Percentiles rank a stretch among this genome's conserved stretches.
phyloP scores from a whole-genome alignment of 2,888 invertebrate species.

The Cyaniris semiargus region DNA sequence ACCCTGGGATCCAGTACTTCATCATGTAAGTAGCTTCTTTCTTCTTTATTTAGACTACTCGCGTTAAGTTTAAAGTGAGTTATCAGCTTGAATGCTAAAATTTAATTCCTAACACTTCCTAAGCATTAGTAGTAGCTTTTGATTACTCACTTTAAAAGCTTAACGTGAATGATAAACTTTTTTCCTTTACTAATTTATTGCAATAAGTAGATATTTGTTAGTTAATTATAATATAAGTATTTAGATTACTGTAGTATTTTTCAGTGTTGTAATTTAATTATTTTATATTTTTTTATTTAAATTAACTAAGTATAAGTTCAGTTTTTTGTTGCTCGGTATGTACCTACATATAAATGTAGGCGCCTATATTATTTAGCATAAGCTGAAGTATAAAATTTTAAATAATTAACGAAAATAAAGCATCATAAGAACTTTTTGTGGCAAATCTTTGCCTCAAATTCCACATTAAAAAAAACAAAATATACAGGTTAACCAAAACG shows the following conservation, averaged over 20 bases:
- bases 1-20: slow-evolving; percentile 36
- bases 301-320: too few species aligned
- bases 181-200: not conserved
- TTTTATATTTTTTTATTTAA: too few species aligned
- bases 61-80: not conserved
- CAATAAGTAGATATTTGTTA: not conserved
- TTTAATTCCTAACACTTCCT: too few species aligned
- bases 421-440: not conserved
- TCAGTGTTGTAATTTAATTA: not conserved
- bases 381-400: too few species aligned
- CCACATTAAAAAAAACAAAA: not conserved
- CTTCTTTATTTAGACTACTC: slow-evolving; percentile 24
- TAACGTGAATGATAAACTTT: not conserved
- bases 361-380: too few species aligned
- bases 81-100: not conserved
- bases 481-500: not conserved
- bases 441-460: not conserved
- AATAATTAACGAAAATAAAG: too few species aligned
- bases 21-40: slow-evolving; percentile 41
- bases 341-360: too few species aligned
- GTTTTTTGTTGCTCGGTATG: too few species aligned
- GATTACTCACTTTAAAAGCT: not conserved
- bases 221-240: not conserved
- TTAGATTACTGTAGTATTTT: not conserved
- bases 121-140: too few species aligned